Conservation (phyloP, 2,113 vertebrate genomes). For the Ailurus styani region DNA sequence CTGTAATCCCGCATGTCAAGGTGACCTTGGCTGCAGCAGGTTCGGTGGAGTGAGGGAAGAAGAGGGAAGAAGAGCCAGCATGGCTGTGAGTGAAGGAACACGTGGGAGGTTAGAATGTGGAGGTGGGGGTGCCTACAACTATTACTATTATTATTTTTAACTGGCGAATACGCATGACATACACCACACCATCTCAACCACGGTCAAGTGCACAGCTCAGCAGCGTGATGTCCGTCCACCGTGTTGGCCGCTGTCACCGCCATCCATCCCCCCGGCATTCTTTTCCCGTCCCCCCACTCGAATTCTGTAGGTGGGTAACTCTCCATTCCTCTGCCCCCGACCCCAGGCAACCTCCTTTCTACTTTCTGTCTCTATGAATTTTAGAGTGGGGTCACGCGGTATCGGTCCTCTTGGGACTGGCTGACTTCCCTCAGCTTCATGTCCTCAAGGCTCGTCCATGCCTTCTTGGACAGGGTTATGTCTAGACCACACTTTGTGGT, state of each 20-base stretch:
- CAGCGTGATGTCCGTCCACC: accelerated
- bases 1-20: slow-evolving; percentile 1
- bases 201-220: background rate
- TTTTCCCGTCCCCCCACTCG: background rate
- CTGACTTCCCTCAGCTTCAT: background rate
- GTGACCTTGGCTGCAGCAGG: slow-evolving; percentile 18
- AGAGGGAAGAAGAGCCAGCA: background rate
- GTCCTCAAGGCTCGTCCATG: background rate
- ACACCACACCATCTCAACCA: background rate
- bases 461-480: background rate
- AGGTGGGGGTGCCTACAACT: background rate
- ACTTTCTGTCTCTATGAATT: background rate
- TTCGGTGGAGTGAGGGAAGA: background rate
- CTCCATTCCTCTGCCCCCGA: no score
- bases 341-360: background rate
- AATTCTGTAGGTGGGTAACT: background rate
- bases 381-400: background rate
- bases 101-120: background rate
- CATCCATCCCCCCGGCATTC: background rate
- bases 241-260: no score
- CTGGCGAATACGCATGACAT: background rate
- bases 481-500: background rate
- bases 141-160: background rate
- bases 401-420: background rate
- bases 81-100: background rate